Conservation (phyloP, 2,888 invertebrate species). For the Arge pagana region DNA sequence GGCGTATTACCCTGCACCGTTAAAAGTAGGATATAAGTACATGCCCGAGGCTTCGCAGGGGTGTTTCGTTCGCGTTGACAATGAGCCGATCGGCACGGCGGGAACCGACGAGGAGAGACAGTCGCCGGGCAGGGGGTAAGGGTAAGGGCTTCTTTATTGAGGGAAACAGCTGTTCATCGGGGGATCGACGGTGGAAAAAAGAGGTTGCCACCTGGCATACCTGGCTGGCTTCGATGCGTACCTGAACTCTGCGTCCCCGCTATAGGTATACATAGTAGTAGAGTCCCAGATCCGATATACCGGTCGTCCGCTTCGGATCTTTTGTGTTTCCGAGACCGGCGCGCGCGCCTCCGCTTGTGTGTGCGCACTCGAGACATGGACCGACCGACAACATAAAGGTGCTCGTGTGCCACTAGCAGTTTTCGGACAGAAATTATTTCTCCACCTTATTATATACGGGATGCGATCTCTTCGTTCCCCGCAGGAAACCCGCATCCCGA, state of each 20-base stretch:
- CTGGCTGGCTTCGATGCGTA: conserved; percentile 49
- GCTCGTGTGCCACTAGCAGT: conserved; percentile 19
- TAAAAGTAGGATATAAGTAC: conserved; percentile 21
- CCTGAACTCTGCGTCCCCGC: conserved; percentile 36
- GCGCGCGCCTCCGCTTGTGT: too few relatives aligned
- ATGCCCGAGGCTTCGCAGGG: conserved; percentile 18
- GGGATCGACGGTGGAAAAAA: conserved; percentile 42
- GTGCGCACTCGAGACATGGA: too few relatives aligned
- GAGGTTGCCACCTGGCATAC: conserved; percentile 57
- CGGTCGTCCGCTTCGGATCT: too few relatives aligned
- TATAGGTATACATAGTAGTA: too few relatives aligned
- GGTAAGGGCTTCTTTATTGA: conserved; percentile 42
- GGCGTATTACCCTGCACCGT: too few relatives aligned
- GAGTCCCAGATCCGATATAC: too few relatives aligned
- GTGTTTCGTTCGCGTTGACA: conserved; percentile 43
- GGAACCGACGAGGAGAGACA: conserved; percentile 2
- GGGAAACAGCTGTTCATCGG: conserved; percentile 56
- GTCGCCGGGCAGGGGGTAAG: conserved; percentile 3
- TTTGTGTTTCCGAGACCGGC: too few relatives aligned
- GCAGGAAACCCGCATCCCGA: too few relatives aligned
- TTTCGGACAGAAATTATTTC: conserved; percentile 18
- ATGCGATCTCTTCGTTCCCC: not conserved
- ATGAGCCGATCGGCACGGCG: conserved; percentile 33
- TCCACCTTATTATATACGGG: conserved; percentile 11
- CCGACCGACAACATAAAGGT: conserved; percentile 12